A percentile compares a stretch with the other conserved stretches of the same genome.
phyloP scores from a whole-genome alignment of 2,888 invertebrate species.

The Rhogogaster chlorosoma region DNA sequence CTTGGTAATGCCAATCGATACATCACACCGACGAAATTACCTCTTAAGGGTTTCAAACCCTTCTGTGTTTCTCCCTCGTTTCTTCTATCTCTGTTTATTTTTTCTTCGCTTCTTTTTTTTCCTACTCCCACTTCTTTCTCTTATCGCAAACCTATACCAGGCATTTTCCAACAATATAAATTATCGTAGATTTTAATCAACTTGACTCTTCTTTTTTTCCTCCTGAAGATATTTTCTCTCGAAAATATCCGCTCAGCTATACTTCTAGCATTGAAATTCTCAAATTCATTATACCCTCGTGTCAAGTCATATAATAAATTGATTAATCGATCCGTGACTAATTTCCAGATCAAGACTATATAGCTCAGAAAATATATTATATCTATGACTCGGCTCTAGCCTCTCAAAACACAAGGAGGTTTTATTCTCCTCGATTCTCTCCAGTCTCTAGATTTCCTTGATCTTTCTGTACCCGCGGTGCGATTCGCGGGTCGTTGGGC shows the following conservation, averaged over 20 bases:
- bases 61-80: background rate
- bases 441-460: background rate
- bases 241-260: background rate
- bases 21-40: conserved; percentile 53
- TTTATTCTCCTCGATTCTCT: background rate
- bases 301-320: background rate
- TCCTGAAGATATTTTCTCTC: background rate
- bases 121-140: background rate
- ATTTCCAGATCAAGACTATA: background rate
- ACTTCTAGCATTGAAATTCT: background rate
- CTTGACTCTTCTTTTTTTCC: background rate
- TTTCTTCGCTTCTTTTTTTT: background rate
- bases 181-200: background rate
- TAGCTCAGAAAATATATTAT: background rate
- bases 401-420: background rate
- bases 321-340: background rate
- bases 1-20: conserved; percentile 68
- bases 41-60: conserved; percentile 38
- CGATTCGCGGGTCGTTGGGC: conserved; percentile 76
- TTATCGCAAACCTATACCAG: background rate
- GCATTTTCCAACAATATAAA: background rate
- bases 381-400: background rate
- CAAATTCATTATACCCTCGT: background rate
- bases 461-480: conserved; percentile 1
- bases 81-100: background rate